Conservation (phyloP, 2,113 vertebrate species). For the Galbula dea region DNA sequence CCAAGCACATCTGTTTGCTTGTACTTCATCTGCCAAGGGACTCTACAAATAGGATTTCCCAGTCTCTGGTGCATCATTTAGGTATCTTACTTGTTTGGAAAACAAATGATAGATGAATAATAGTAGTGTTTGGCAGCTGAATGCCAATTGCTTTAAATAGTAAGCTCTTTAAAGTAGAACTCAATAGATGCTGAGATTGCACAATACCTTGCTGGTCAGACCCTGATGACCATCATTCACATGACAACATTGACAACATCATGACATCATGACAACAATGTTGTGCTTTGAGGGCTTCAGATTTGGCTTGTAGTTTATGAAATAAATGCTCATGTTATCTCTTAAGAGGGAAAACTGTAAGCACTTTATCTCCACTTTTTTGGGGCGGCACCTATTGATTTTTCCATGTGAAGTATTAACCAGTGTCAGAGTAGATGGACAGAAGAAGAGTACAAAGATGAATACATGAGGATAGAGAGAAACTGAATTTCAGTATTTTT, state of each 20-base stretch:
- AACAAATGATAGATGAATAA: neutral
- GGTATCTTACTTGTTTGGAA: slow-evolving; percentile 4
- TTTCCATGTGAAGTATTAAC: neutral
- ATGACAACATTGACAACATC: no score
- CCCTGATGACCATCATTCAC: neutral
- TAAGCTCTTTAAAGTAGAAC: neutral
- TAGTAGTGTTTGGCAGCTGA: neutral
- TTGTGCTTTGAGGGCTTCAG: neutral
- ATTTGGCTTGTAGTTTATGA: neutral
- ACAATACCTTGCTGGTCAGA: neutral
- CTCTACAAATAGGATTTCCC: slow-evolving; percentile 16
- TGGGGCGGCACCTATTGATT: neutral
- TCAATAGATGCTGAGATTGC: neutral
- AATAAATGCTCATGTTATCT: neutral
- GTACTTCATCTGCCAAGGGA: slow-evolving; percentile 5
- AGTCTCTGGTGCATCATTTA: slow-evolving; percentile 24
- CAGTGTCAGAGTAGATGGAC: neutral
- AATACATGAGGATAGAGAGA: neutral
- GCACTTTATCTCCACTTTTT: neutral
- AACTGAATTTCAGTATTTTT: neutral
- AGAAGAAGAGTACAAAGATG: neutral
- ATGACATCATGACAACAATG: no score
- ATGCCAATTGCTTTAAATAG: neutral
- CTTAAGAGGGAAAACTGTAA: neutral
- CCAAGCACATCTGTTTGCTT: slow-evolving; percentile 32